phyloP scores from a whole-genome alignment of 1,140 invertebrate genomes.

The Meteorus sp. region DNA sequence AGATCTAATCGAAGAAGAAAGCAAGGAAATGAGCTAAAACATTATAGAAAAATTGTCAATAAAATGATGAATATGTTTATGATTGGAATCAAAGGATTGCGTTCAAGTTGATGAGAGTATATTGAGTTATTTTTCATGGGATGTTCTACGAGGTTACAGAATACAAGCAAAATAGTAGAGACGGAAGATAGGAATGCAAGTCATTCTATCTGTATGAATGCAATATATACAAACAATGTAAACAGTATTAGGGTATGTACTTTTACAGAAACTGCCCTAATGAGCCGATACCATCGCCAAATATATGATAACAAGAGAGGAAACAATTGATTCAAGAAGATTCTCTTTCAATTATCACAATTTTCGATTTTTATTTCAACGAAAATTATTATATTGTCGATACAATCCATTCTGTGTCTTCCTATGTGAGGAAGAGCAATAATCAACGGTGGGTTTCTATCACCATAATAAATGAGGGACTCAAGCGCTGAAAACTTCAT shows the following conservation, averaged over 20 bases:
- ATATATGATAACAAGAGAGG: neutral
- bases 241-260: constrained; percentile 1
- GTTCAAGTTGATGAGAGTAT: too few relatives aligned
- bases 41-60: neutral
- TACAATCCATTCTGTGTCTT: constrained; percentile 42
- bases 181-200: too few relatives aligned
- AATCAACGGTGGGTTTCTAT: neutral
- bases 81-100: constrained; percentile 7
- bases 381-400: constrained; percentile 8
- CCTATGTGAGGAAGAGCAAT: constrained; percentile 28
- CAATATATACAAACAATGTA: neutral
- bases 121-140: constrained; percentile 27
- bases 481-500: neutral
- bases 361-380: neutral
- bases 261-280: neutral
- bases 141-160: constrained; percentile 9
- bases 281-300: constrained; percentile 8
- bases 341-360: too few relatives aligned
- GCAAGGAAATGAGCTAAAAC: constrained; percentile 2
- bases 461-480: neutral
- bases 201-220: constrained; percentile 7
- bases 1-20: constrained; percentile 17
- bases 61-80: constrained; percentile 3
- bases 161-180: neutral
- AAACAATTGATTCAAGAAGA: neutral